phyloP scores from a whole-genome alignment of 2,888 invertebrate genomes.

The Xestia rhomboidea region DNA sequence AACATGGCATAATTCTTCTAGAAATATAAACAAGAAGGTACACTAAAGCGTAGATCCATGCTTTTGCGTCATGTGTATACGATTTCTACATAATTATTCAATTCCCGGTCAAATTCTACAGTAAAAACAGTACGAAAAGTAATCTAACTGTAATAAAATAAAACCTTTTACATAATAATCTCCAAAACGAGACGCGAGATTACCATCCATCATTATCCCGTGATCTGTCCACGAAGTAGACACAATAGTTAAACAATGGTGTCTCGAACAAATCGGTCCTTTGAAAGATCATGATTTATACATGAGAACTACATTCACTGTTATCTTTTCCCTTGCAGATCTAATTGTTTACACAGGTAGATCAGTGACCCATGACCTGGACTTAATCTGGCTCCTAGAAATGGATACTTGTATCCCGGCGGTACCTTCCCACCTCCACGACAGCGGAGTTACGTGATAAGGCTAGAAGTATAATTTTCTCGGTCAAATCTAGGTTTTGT shows the following conservation, averaged over 20 bases:
- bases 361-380: not conserved
- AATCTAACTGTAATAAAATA: not conserved
- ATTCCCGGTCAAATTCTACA: not conserved
- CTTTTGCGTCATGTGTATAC: not conserved
- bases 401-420: no score
- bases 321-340: not conserved
- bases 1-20: not conserved
- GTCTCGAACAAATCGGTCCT: no score
- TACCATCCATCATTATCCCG: not conserved
- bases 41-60: not conserved
- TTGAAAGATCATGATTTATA: no score
- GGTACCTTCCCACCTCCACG: no score
- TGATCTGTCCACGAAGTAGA: no score
- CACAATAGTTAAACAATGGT: no score
- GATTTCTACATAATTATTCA: not conserved
- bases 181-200: no score
- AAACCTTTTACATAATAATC: no score
- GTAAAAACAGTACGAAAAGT: not conserved
- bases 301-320: not conserved
- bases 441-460: no score
- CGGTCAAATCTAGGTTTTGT: no score
- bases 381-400: no score
- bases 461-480: no score
- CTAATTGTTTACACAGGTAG: not conserved
- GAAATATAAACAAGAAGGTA: not conserved